Percentiles rank a stretch among this genome's conserved stretches.
phyloP scores from a whole-genome alignment of 2,888 invertebrate genomes.

The Nipponacmea schrenckii region DNA sequence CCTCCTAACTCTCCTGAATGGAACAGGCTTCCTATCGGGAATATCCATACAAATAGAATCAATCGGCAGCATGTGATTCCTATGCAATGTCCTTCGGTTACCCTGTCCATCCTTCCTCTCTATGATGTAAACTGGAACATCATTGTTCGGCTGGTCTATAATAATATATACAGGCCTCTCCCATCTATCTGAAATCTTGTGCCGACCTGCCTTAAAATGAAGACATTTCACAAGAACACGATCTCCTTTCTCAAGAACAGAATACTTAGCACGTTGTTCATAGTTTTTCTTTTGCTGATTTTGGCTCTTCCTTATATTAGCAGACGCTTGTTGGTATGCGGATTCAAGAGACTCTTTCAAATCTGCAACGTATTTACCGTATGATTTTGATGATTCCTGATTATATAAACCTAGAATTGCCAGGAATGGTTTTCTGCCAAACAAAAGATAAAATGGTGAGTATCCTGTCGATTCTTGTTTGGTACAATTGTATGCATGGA shows the following conservation, averaged over 20 bases:
- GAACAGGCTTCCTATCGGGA: no score
- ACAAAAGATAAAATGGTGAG: neutral
- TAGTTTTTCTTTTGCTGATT: neutral
- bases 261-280: no score
- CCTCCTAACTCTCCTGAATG: no score
- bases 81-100: neutral
- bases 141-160: neutral
- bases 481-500: slow-evolving; percentile 14
- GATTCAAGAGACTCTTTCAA: neutral
- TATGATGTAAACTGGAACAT: neutral
- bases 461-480: neutral
- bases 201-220: neutral
- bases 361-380: neutral
- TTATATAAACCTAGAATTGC: neutral
- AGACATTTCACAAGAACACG: neutral
- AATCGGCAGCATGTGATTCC: neutral
- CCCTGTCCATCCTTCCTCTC: neutral
- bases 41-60: no score
- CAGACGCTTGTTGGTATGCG: neutral
- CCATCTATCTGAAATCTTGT: slow-evolving; percentile 12
- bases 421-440: no score
- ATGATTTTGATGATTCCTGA: no score
- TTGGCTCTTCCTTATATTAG: no score
- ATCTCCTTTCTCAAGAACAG: neutral
- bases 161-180: neutral